Base-by-base conservation (phyloP, 2,113 vertebrate species). In the Ciconia boyciana region DNA sequence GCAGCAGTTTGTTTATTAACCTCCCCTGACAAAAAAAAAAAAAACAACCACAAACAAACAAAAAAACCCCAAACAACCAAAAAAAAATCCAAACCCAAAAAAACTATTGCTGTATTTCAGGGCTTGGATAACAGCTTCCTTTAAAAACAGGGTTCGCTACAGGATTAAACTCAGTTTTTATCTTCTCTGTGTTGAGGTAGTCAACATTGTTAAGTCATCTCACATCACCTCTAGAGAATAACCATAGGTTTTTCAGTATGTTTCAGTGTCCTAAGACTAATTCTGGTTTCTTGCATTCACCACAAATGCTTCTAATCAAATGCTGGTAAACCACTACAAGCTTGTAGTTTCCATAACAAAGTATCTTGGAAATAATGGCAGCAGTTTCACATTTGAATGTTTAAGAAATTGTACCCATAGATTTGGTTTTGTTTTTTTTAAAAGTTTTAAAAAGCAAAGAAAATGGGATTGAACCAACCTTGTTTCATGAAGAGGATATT, bases 341-440 rank as follows among this genome's bases (percentile, higher is more conserved):
- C 52, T 78, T 86, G 32, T 90, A 41, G 18, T 74, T 88, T 95
- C 92, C 58, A 18, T 87, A 92, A 39, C 16, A 82, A 91, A 96
- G 17, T 74, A 46, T 71, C 72, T 78, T 91, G 49, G 41, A 64
- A 95, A 31, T 36, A 86, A 22, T 65, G 55, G 28, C 88, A 93
- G 22, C 58, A 88, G 28, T 61, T 90, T 94, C 87, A 46, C 64
- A 60, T 84, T 95, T 80, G 52, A 71, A 41, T 51, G 32, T 66
- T 97, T 89, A 89, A 83, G 95, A 92, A 96, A 95, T 55, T 77
- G 57, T 89, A 89, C 84, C 91, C 70, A 61, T 81, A 69, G 94
- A 83, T 80, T 94, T 71, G 9, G 39, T 39, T 39, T 39, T 39
- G 39, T 8, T 39, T 11, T 41, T 61, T 28, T 61, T 58, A 6